These are phyloP conservation scores for Clitarchus hookeri DNA, from an alignment of 2,888 invertebrate genomes.

Conservation along the genomic window DNA sequence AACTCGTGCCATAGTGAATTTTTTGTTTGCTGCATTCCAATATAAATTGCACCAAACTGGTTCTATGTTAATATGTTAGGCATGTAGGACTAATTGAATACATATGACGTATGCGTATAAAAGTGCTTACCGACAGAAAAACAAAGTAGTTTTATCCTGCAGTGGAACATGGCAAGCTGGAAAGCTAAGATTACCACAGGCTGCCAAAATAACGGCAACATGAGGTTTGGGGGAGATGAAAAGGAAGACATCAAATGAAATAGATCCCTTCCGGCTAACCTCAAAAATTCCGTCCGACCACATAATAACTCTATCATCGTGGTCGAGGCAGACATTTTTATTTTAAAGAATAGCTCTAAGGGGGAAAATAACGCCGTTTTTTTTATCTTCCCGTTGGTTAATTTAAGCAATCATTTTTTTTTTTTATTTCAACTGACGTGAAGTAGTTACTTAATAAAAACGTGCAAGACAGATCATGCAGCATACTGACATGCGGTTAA, in stretches of 20 bases:
- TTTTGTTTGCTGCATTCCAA: too few relatives aligned
- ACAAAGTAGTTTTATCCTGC: too few relatives aligned
- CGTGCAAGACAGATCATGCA: not conserved
- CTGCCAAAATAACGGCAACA: not conserved
- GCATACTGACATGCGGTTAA: not conserved
- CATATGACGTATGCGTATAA: too few relatives aligned
- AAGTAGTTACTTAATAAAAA: not conserved
- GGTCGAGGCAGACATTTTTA: not conserved
- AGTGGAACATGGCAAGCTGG: too few relatives aligned
- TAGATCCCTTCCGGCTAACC: not conserved
- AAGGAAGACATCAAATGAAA: not conserved
- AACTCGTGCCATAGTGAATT: too few relatives aligned
- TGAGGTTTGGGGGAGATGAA: not conserved
- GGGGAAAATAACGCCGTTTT: not conserved
- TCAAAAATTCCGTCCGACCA: not conserved
- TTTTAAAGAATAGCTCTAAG: not conserved
- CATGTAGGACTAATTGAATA: too few relatives aligned
- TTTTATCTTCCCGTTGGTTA: not conserved
- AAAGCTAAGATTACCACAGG: not conserved
- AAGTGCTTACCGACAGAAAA: too few relatives aligned
- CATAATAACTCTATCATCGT: not conserved
- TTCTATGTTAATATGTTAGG: too few relatives aligned
- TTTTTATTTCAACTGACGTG: not conserved
- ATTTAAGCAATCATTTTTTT: not conserved
- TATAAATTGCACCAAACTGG: too few relatives aligned